These are phyloP conservation scores for Drosophila nikananu DNA, from an alignment of 1,140 invertebrate genomes.

Conservation along the genomic window DNA sequence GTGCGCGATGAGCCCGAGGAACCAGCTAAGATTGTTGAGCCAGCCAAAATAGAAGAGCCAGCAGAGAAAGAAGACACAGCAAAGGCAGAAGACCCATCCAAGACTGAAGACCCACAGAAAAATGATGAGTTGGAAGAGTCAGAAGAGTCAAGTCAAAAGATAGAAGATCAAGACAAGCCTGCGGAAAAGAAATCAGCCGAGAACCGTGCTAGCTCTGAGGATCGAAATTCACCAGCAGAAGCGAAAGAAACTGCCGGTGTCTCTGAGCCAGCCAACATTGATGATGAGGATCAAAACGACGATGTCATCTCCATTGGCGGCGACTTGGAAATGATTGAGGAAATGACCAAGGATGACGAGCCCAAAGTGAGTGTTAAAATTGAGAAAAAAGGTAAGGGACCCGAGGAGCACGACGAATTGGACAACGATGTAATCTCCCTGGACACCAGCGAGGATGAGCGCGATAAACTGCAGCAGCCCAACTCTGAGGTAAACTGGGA, in stretches of 20 bases:
- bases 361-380: slow-evolving; percentile 26
- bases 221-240: background rate
- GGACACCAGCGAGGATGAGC: slow-evolving; percentile 80
- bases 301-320: slow-evolving; percentile 83
- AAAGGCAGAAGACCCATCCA: background rate
- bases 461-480: slow-evolving; percentile 51
- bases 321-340: slow-evolving; percentile 78
- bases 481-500: slow-evolving; percentile 53
- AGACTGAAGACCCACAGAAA: background rate
- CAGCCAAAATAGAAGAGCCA: background rate
- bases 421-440: slow-evolving; percentile 79
- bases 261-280: slow-evolving; percentile 12
- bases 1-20: slow-evolving; percentile 58
- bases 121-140: background rate
- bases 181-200: background rate
- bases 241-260: background rate
- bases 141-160: background rate
- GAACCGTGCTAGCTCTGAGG: background rate
- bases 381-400: slow-evolving; percentile 24
- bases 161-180: background rate
- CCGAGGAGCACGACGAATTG: slow-evolving; percentile 49
- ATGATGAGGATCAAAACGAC: slow-evolving; percentile 81
- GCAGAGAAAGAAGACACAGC: slow-evolving; percentile 9
- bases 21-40: slow-evolving; percentile 7
- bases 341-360: slow-evolving; percentile 65